phyloP scores from a whole-genome alignment of 2,888 invertebrate species.

The Yponomeuta malinellus region DNA sequence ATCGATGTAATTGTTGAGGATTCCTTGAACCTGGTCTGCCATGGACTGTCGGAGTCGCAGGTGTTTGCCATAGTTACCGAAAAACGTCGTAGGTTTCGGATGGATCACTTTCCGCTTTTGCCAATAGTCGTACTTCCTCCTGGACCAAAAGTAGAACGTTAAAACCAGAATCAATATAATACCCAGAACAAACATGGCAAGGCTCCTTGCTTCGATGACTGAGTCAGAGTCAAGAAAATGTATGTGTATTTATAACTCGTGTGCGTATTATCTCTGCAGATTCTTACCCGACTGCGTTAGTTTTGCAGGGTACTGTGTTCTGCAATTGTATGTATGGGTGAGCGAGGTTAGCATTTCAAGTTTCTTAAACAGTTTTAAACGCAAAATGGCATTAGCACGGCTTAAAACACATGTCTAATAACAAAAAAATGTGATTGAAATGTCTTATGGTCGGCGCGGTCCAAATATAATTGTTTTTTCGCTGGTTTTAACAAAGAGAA shows the following conservation, averaged over 20 bases:
- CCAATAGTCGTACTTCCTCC: slow-evolving; percentile 42
- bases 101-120: slow-evolving; percentile 37
- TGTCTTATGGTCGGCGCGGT: no score
- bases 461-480: no score
- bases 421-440: no score
- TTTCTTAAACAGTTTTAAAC: no score
- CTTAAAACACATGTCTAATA: no score
- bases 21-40: slow-evolving; percentile 29
- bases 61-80: slow-evolving; percentile 45
- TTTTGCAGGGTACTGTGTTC: neutral
- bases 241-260: neutral
- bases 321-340: neutral
- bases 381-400: no score
- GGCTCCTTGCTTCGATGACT: neutral
- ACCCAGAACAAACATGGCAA: neutral
- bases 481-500: no score
- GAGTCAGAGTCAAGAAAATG: neutral
- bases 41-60: slow-evolving; percentile 35
- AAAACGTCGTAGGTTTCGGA: slow-evolving; percentile 33
- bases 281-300: neutral
- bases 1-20: slow-evolving; percentile 40
- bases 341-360: no score
- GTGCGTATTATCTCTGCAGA: neutral
- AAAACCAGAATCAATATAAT: neutral
- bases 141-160: slow-evolving; percentile 21